phyloP scores from a whole-genome alignment of 2,888 invertebrate genomes.

The Nemoura dubitans region DNA sequence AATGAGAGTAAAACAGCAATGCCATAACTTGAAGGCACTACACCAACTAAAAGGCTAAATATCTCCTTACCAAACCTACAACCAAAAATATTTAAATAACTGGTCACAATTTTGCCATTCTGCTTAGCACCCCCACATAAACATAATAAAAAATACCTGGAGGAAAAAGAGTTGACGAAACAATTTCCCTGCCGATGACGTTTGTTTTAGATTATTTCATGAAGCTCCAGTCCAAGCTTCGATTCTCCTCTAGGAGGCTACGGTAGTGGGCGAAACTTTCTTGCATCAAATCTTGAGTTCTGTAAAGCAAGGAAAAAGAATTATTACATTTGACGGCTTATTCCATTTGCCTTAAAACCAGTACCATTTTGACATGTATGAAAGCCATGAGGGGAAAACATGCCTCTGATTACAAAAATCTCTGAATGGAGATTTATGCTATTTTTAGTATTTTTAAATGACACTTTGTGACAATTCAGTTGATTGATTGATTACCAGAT shows the following conservation, averaged over 20 bases:
- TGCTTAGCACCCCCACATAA: background rate
- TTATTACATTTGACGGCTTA: too few species aligned
- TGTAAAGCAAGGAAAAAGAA: constrained; percentile 16
- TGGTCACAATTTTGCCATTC: background rate
- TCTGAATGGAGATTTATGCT: background rate
- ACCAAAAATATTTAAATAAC: background rate
- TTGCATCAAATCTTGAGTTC: constrained; percentile 46
- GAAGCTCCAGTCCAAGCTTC: constrained; percentile 43
- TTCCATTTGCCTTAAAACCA: background rate
- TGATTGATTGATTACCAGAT: background rate
- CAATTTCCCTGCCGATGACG: background rate
- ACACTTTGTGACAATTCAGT: background rate
- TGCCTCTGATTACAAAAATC: background rate
- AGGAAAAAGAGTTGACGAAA: background rate
- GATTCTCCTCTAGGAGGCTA: constrained; percentile 40
- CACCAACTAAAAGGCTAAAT: background rate
- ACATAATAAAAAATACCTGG: background rate
- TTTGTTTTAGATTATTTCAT: constrained; percentile 10
- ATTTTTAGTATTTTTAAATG: background rate
- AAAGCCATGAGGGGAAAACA: background rate
- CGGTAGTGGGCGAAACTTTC: constrained; percentile 42
- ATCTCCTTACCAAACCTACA: too few species aligned
- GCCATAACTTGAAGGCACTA: background rate
- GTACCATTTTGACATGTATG: background rate
- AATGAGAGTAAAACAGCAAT: background rate